Conservation (phyloP, 2,113 vertebrate species). For the Empidonax traillii region DNA sequence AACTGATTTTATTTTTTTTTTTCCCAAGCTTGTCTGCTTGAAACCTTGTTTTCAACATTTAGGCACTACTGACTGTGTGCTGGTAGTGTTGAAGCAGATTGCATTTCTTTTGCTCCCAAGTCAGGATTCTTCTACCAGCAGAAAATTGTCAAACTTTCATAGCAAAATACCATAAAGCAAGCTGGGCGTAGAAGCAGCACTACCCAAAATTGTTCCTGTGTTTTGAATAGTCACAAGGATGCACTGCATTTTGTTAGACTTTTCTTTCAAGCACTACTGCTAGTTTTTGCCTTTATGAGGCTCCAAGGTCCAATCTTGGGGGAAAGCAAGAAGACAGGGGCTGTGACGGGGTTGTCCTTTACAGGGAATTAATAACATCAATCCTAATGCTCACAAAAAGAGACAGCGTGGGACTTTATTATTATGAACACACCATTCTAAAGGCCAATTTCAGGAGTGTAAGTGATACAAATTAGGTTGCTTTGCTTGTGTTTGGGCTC, state of each 20-base stretch:
- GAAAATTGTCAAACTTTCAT: neutral
- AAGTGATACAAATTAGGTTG: slow-evolving; percentile 12
- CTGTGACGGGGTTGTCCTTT: neutral
- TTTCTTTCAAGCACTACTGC: neutral
- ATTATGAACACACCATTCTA: neutral
- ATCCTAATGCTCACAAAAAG: neutral
- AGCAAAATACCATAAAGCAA: neutral
- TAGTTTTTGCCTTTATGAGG: neutral
- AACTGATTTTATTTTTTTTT: neutral
- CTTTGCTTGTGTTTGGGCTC: neutral
- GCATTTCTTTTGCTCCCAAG: neutral
- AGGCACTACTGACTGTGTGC: neutral
- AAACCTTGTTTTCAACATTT: neutral
- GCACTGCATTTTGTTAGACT: neutral
- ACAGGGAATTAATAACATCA: neutral
- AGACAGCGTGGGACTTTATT: neutral
- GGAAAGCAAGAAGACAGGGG: neutral
- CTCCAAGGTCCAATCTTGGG: neutral
- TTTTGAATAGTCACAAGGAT: neutral
- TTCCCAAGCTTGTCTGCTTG: neutral
- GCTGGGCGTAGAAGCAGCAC: neutral
- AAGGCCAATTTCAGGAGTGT: neutral
- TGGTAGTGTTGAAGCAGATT: neutral
- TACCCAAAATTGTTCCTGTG: neutral
- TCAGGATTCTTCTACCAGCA: neutral